Conservation (phyloP, 2,113 vertebrate genomes). For the Leuciscus idus region DNA sequence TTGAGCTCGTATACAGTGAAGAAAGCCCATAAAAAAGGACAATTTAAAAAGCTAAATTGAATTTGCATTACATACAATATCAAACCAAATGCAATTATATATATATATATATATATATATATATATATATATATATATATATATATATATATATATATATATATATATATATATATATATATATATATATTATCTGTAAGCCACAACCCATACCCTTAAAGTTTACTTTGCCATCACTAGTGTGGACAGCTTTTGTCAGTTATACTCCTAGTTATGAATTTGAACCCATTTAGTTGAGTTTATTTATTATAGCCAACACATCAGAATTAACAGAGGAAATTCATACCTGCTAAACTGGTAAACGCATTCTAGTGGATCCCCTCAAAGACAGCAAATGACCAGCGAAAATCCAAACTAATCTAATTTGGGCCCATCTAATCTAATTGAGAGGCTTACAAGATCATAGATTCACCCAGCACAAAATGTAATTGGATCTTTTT, state of each 20-base stretch:
- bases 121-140: no score
- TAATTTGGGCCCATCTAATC: constrained; percentile 70
- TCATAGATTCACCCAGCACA: constrained; percentile 64
- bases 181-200: not conserved
- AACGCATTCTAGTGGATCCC: constrained; percentile 28
- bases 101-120: not conserved
- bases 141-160: no score
- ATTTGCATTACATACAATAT: not conserved
- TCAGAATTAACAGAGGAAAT: constrained; percentile 3
- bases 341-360: constrained; percentile 18
- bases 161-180: no score
- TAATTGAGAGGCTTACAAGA: constrained; percentile 70
- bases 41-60: not conserved
- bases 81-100: not conserved
- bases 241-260: constrained; percentile 8
- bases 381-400: constrained; percentile 68
- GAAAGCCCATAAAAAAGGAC: not conserved
- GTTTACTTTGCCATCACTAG: not conserved
- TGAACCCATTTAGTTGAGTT: constrained; percentile 1
- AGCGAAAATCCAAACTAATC: constrained; percentile 71
- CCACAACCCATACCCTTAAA: not conserved
- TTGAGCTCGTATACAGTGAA: not conserved
- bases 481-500: constrained; percentile 71
- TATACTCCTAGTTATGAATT: not conserved
- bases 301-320: constrained; percentile 11